phyloP scores from a whole-genome alignment of 2,113 vertebrate species.

The Cyprinodon variegatus region DNA sequence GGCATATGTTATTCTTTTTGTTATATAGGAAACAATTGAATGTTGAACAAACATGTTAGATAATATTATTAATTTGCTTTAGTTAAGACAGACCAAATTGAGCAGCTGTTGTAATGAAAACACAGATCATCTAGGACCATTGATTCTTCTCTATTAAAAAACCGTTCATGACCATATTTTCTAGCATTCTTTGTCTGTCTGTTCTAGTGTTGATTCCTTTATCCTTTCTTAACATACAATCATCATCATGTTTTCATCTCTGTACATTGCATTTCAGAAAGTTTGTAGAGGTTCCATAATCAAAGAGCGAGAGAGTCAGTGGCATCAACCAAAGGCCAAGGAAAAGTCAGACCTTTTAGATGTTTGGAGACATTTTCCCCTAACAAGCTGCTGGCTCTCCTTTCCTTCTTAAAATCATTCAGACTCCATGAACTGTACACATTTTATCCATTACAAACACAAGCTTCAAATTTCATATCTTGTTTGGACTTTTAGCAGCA shows the following conservation, averaged over 20 bases:
- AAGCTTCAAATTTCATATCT: neutral
- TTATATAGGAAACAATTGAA: too few species aligned
- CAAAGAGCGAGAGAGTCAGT: slow-evolving; percentile 18
- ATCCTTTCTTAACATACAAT: neutral
- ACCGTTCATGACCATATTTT: neutral
- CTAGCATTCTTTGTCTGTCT: slow-evolving; percentile 11
- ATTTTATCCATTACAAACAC: neutral
- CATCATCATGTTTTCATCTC: neutral
- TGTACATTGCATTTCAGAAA: neutral
- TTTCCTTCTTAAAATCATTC: neutral
- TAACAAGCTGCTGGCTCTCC: neutral
- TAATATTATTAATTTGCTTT: neutral
- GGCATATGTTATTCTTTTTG: neutral
- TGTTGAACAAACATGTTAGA: neutral
- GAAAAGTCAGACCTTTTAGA: neutral
- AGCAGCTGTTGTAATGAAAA: neutral
- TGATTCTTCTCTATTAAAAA: neutral
- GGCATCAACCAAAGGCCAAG: slow-evolving; percentile 22
- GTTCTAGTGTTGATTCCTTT: slow-evolving; percentile 38
- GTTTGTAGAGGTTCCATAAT: slow-evolving; percentile 3
- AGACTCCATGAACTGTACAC: neutral
- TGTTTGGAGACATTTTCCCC: neutral
- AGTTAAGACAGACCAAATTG: neutral
- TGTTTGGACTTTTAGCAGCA: neutral
- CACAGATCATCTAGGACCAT: neutral